Percentiles rank a stretch among this genome's conserved stretches.
phyloP scores from a whole-genome alignment of 2,888 invertebrate species.

The Dysmachus trigonus region DNA sequence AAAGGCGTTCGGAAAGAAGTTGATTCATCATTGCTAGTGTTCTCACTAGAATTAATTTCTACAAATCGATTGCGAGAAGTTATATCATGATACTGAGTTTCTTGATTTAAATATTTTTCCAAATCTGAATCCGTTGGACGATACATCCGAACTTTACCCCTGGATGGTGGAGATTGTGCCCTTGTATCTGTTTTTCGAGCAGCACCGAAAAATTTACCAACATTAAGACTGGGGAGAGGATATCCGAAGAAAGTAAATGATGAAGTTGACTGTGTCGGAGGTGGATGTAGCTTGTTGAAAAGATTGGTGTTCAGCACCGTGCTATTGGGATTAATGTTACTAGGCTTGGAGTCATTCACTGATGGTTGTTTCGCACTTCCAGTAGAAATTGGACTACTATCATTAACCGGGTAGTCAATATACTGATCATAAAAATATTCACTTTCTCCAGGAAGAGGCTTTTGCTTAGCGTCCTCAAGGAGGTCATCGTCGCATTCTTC shows the following conservation, averaged over 20 bases:
- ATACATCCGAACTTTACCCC: slow-evolving; percentile 62
- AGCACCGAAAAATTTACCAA: slow-evolving; percentile 72
- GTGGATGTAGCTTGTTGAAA: slow-evolving; percentile 55
- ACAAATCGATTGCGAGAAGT: slow-evolving; percentile 54
- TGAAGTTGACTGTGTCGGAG: slow-evolving; percentile 67
- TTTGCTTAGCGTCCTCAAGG: slow-evolving; percentile 66
- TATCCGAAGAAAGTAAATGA: slow-evolving; percentile 87
- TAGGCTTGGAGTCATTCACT: slow-evolving; percentile 61
- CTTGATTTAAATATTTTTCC: slow-evolving; percentile 60
- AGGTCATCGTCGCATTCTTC: slow-evolving; percentile 66
- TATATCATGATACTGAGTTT: slow-evolving; percentile 53
- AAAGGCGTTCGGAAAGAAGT: slow-evolving; percentile 60
- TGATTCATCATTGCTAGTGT: slow-evolving; percentile 55
- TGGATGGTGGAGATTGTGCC: slow-evolving; percentile 20
- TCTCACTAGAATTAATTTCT: slow-evolving; percentile 58
- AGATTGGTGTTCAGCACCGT: slow-evolving; percentile 63
- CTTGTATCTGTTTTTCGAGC: slow-evolving; percentile 59
- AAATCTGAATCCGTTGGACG: slow-evolving; percentile 60
- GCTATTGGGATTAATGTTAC: slow-evolving; percentile 65
- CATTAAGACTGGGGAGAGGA: slow-evolving; percentile 77
- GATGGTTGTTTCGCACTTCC: slow-evolving; percentile 65
- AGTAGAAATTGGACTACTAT: slow-evolving; percentile 62
- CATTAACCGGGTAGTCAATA: slow-evolving; percentile 78
- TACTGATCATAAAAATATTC: slow-evolving; percentile 87
- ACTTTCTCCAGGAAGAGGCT: slow-evolving; percentile 77